Conservation (phyloP, 1,140 invertebrate species). For the Dinothrombium tinctorium region DNA sequence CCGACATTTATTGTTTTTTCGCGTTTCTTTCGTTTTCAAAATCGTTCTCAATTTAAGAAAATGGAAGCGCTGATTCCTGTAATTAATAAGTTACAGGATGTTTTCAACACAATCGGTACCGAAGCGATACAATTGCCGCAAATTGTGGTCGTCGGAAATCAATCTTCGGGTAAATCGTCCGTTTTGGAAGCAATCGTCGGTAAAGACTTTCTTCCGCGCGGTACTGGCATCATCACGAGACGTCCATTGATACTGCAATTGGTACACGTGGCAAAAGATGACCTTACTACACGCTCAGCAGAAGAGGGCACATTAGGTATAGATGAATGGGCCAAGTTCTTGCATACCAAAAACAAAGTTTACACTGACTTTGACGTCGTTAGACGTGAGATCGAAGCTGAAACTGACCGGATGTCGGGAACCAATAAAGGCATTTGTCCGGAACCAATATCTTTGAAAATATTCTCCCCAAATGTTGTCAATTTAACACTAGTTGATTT, state of each 20-base stretch:
- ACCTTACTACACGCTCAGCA: constrained; percentile 51
- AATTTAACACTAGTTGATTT: constrained; percentile 93
- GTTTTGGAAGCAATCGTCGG: constrained; percentile 97
- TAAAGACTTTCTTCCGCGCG: constrained; percentile 82
- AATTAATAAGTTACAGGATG: constrained; percentile 98
- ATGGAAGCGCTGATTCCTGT: constrained; percentile 99
- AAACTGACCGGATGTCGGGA: constrained; percentile 83
- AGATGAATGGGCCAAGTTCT: constrained; percentile 90
- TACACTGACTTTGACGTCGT: constrained; percentile 82
- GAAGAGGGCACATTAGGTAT: constrained; percentile 64
- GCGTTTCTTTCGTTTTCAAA: too few species aligned
- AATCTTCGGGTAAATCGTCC: constrained; percentile 98
- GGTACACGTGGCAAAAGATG: constrained; percentile 67
- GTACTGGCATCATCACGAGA: constrained; percentile 88
- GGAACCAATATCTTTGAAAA: constrained; percentile 89
- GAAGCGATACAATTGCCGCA: constrained; percentile 94
- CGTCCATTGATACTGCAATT: constrained; percentile 81
- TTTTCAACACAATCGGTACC: constrained; percentile 95
- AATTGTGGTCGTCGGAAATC: constrained; percentile 93
- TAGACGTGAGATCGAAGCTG: constrained; percentile 65
- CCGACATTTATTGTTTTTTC: too few species aligned
- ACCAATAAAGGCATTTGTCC: constrained; percentile 85
- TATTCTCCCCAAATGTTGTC: constrained; percentile 69
- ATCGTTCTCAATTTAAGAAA: too few species aligned
- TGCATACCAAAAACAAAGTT: constrained; percentile 70